phyloP scores from a whole-genome alignment of 2,797 vertebrate genomes.

The Myotis planiceps region DNA sequence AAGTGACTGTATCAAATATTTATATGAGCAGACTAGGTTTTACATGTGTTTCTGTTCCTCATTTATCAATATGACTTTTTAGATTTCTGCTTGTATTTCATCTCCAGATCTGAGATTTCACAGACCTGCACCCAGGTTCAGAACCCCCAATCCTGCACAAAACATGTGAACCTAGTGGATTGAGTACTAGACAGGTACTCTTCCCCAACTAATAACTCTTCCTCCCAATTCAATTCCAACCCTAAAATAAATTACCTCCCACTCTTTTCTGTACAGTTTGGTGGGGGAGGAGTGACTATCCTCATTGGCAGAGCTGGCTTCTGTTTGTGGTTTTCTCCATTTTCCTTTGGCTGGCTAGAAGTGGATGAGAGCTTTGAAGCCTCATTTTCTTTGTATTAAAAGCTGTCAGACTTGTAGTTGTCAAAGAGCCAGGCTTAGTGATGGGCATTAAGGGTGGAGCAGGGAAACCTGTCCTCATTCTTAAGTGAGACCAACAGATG shows the following conservation, averaged over 20 bases:
- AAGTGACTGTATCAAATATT: neutral
- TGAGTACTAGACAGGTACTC: neutral
- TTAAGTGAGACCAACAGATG: neutral
- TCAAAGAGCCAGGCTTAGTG: neutral
- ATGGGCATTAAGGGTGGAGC: neutral
- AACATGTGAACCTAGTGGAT: neutral
- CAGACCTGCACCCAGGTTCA: neutral
- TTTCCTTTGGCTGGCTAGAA: neutral
- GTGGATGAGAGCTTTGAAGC: neutral
- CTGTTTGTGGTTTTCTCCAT: neutral
- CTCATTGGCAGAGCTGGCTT: neutral
- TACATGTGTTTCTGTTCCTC: neutral
- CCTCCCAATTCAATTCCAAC: neutral
- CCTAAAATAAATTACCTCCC: neutral
- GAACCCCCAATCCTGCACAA: neutral
- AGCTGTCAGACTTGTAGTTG: neutral
- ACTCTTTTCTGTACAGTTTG: neutral
- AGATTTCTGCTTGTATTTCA: constrained; percentile 9
- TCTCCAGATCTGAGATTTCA: constrained; percentile 1
- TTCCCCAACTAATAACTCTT: neutral
- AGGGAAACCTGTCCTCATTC: neutral
- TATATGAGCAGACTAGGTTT: neutral
- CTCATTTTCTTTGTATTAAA: neutral
- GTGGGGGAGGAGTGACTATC: neutral
- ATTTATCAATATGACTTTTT: neutral